Base-by-base conservation (phyloP, 1,140 invertebrate species). In the Psilanteris sp. region DNA sequence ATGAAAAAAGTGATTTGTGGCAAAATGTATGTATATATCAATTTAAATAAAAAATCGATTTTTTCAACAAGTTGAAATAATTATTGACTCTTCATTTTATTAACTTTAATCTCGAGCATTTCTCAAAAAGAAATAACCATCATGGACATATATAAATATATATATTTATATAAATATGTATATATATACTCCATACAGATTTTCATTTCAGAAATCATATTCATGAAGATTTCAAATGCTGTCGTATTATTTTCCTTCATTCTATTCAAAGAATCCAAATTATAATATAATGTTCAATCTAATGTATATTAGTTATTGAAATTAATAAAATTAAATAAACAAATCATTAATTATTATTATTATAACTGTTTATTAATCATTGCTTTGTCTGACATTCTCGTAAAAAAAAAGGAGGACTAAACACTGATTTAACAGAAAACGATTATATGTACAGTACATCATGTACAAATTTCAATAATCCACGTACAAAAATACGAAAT, bases 21-120 rank as follows among this genome's bases (percentile, higher is more conserved):
- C 46, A 64, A 52, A 52, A 64, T 43, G 6, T 31, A 43, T 43
- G 59, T 64, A 64, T 64, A 26, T 64, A 64, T 20, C 16, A n/a
- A 43, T 52, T 64, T 20, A 52, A 64, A 64, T 64, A 64, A 64
- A 64, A 15, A 9, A 64, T 39, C 36, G 37, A 64, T 64, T 64
- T 64, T 64, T 52, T 48, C 59, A 64, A 50, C 15, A 37, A 16
- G 18, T 61, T 29, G 1, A 27, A 26, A 9, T 13, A 20, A 4
- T 0, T 8, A 32, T 48, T 20, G 18, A 11, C 13, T 48, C 32
- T 32, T 46, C 3, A 11, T 31, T 31, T 26, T 5, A 20, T 5
- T n/a, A n/a, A n/a, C n/a, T n/a, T n/a, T n/a, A n/a, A n/a, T n/a
- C n/a, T n/a, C n/a, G n/a, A n/a, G n/a, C n/a, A n/a, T n/a, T n/a